These are phyloP conservation scores for Anguilla megastoma DNA, from an alignment of 2,797 vertebrate species.

Conservation along the genomic window DNA sequence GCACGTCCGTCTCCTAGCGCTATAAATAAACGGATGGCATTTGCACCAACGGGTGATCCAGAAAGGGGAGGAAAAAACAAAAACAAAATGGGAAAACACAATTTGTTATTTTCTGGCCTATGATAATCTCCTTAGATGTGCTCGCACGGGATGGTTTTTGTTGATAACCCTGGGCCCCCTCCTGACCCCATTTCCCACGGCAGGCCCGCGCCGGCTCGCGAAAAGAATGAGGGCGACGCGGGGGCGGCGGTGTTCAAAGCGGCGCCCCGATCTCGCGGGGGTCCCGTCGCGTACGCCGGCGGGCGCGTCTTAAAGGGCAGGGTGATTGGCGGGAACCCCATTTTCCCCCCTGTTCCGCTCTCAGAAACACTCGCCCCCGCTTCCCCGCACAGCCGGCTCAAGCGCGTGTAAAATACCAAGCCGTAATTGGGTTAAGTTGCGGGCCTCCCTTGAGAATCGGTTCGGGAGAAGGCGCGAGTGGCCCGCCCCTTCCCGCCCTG, in stretches of 20 bases:
- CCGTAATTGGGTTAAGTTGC: not conserved
- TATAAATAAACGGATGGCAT: not conserved
- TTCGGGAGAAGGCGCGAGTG: slow-evolving; percentile 50
- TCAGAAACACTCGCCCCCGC: not conserved
- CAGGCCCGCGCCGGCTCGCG: not conserved
- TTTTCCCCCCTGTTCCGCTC: not conserved
- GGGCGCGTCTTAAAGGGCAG: not conserved
- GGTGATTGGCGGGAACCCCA: not conserved
- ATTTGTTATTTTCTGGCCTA: not conserved
- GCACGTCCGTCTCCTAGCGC: not conserved
- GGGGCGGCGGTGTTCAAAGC: not conserved
- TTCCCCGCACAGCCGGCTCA: not conserved
- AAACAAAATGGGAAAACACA: not conserved
- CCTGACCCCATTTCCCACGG: not conserved
- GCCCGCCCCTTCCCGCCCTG: slow-evolving; percentile 54
- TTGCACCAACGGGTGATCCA: not conserved
- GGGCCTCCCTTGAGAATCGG: not conserved
- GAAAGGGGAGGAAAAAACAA: not conserved
- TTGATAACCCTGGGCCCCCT: not conserved
- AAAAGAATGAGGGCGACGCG: not conserved
- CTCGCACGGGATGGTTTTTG: not conserved
- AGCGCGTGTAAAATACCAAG: not conserved
- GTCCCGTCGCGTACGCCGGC: not conserved
- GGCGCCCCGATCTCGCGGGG: not conserved
- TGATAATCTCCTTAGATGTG: not conserved